phyloP scores from a whole-genome alignment of 2,888 invertebrate species.

The Nomada goodeniana region DNA sequence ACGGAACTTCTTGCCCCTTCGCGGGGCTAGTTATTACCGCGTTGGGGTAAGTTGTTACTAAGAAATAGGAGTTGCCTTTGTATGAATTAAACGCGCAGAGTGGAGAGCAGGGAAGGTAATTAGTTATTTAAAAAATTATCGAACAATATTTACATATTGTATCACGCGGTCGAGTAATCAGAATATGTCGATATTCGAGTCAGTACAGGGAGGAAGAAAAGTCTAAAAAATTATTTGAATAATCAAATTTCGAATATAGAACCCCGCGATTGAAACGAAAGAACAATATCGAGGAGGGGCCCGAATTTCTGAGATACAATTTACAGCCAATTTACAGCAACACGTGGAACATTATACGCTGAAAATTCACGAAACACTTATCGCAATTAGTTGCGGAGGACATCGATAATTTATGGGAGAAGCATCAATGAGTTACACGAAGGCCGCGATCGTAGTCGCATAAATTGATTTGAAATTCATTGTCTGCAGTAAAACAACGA shows the following conservation, averaged over 20 bases:
- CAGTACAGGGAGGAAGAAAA: no score
- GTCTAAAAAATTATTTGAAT: no score
- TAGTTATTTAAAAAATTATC: no score
- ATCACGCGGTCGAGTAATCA: no score
- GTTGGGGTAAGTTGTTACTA: no score
- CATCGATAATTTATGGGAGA: constrained; percentile 37
- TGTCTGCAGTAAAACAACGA: constrained; percentile 67
- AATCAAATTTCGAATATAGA: not conserved
- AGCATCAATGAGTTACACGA: constrained; percentile 52
- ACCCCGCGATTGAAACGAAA: not conserved
- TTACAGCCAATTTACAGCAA: not conserved
- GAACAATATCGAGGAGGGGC: not conserved
- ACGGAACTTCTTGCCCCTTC: no score
- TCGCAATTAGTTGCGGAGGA: constrained; percentile 35
- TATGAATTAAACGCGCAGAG: no score
- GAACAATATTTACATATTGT: no score
- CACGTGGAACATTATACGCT: not conserved
- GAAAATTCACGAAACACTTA: constrained; percentile 17
- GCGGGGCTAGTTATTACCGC: no score
- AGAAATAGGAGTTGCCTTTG: no score
- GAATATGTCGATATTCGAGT: no score
- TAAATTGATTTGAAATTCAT: constrained; percentile 69
- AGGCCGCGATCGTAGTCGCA: constrained; percentile 58
- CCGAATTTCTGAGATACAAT: not conserved
- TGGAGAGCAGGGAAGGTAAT: no score